Conservation (phyloP, 2,113 vertebrate species). For the Hydropotes inermis region DNA sequence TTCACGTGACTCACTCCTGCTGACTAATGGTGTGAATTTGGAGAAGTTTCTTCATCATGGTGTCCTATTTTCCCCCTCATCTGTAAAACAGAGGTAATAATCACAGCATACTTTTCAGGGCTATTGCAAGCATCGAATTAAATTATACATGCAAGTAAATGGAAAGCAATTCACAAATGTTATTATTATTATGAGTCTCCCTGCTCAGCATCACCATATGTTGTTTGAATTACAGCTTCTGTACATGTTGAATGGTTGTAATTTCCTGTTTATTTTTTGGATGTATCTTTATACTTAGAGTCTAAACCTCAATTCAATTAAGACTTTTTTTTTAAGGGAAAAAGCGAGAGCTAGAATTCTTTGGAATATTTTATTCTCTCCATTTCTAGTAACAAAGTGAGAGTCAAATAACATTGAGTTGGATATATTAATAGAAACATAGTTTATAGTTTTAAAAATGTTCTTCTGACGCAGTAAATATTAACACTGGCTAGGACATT, state of each 20-base stretch:
- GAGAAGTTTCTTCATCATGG: slow-evolving; percentile 17
- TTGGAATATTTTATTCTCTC: background rate
- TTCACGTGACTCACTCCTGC: background rate
- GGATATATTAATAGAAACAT: background rate
- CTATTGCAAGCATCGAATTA: slow-evolving; percentile 24
- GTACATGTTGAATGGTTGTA: background rate
- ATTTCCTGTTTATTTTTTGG: slow-evolving; percentile 41
- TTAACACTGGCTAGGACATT: background rate
- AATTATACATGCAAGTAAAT: slow-evolving; percentile 45
- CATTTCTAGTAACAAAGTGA: background rate
- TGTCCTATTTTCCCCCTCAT: background rate
- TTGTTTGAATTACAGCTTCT: slow-evolving; percentile 23
- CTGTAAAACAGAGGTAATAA: slow-evolving; percentile 20
- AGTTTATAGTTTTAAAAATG: background rate
- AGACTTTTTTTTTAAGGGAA: background rate
- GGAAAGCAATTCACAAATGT: slow-evolving; percentile 38
- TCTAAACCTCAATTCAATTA: slow-evolving; percentile 16
- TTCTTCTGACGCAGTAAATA: background rate
- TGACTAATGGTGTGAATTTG: slow-evolving; percentile 5
- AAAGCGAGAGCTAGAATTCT: background rate
- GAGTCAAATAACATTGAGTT: background rate
- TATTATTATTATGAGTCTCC: slow-evolving; percentile 46
- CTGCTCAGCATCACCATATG: background rate
- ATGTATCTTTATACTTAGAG: background rate
- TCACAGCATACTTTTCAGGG: slow-evolving; percentile 5